Conservation (phyloP, 2,888 invertebrate species). For the Pollenia amentaria region DNA sequence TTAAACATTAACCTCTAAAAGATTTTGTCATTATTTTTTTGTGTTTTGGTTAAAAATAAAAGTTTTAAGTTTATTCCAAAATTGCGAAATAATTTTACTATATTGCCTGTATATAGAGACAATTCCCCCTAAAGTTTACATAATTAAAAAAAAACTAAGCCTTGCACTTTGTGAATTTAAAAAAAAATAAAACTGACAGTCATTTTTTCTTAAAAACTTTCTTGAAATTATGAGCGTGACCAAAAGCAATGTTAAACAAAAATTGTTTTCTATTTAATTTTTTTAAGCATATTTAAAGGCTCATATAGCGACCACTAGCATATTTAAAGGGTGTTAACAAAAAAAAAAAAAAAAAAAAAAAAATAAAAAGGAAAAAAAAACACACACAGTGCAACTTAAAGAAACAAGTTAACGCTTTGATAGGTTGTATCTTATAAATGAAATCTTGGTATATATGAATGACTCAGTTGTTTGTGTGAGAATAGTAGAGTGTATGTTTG, state of each 20-base stretch:
- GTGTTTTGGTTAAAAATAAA: too few relatives aligned
- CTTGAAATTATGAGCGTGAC: neutral
- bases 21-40: too few relatives aligned
- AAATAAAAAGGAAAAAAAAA: neutral
- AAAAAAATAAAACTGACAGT: neutral
- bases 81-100: too few relatives aligned
- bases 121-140: too few relatives aligned
- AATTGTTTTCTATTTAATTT: neutral
- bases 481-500: neutral
- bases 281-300: constrained; percentile 48
- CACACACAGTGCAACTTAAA: neutral
- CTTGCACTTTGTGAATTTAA: too few relatives aligned
- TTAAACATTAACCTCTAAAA: too few relatives aligned
- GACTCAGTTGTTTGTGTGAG: neutral
- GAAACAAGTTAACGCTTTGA: constrained; percentile 54
- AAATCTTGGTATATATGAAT: constrained; percentile 15
- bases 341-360: constrained; percentile 3
- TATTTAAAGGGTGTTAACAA: constrained; percentile 28
- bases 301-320: constrained; percentile 20
- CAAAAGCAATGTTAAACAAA: neutral
- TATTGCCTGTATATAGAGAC: too few relatives aligned
- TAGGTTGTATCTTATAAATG: constrained; percentile 55
- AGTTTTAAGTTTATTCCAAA: too few relatives aligned
- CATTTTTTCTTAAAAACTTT: neutral
- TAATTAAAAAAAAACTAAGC: too few relatives aligned